phyloP scores from a whole-genome alignment of 2,888 invertebrate genomes.

The Cataglyphis cursor region DNA sequence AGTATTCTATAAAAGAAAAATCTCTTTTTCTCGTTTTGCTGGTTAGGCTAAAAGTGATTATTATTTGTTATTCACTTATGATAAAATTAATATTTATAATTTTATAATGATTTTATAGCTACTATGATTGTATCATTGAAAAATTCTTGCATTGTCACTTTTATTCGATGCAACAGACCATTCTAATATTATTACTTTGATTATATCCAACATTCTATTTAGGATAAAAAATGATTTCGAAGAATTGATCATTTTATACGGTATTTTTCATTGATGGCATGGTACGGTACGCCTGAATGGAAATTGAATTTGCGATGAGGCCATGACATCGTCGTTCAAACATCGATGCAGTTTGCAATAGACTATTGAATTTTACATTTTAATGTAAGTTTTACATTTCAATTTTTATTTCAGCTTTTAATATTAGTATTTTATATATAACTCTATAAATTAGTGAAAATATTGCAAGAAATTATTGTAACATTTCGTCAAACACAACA shows the following conservation, averaged over 20 bases:
- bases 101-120: background rate
- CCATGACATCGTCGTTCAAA: conserved; percentile 51
- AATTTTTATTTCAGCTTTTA: background rate
- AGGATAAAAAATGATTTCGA: background rate
- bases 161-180: background rate
- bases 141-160: background rate
- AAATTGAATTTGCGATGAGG: conserved; percentile 43
- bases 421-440: background rate
- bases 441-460: background rate
- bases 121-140: background rate
- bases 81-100: background rate
- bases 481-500: background rate
- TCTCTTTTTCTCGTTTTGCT: background rate
- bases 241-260: background rate
- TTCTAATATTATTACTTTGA: background rate
- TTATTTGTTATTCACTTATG: background rate
- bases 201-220: background rate
- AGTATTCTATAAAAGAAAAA: background rate
- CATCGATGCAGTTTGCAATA: conserved; percentile 66
- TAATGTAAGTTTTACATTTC: background rate
- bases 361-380: conserved; percentile 31
- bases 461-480: background rate
- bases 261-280: conserved; percentile 2
- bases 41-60: background rate
- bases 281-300: conserved; percentile 23